Evolutionary conservation across 2,797 vertebrate genomes (phyloP).

Genomic region (Molossus molossus): DNA sequence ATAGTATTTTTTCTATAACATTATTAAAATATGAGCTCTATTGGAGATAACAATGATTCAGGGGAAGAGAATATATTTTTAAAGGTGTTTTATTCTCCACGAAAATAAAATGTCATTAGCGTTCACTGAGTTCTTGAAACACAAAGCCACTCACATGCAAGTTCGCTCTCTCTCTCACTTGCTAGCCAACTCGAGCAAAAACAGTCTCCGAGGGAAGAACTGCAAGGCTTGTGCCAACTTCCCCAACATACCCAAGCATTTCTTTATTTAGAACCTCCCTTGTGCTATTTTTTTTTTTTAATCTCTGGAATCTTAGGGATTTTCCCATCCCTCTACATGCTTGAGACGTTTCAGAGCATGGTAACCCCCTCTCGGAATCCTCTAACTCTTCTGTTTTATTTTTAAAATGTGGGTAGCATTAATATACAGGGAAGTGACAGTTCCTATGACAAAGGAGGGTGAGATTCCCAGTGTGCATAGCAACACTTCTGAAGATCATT

Average conservation of each 20-base stretch:
- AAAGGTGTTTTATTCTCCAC: conserved; percentile 66
- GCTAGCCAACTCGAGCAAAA: conserved; percentile 72
- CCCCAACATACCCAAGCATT: conserved; percentile 84
- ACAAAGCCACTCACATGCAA: conserved; percentile 25
- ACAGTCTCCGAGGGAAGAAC: conserved; percentile 76
- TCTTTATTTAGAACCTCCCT: conserved; percentile 88
- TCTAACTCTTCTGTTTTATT: conserved; percentile 88
- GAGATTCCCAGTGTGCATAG: not conserved
- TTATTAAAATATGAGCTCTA: conserved; percentile 50
- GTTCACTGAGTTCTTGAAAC: not conserved
- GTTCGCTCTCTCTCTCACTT: not conserved
- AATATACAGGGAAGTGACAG: conserved; percentile 45
- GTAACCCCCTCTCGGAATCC: conserved; percentile 86
- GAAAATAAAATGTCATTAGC: conserved; percentile 67
- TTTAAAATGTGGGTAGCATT: conserved; percentile 83
- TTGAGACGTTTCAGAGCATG: conserved; percentile 86
- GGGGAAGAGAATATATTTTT: conserved; percentile 40
- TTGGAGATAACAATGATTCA: conserved; percentile 59
- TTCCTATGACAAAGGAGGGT: conserved; percentile 55
- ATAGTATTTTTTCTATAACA: conserved; percentile 51
- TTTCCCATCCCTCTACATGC: conserved; percentile 89
- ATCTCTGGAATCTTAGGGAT: conserved; percentile 89
- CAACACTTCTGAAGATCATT: not conserved
- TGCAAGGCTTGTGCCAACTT: conserved; percentile 86
- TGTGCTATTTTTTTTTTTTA: conserved; percentile 85